phyloP scores from a whole-genome alignment of 2,113 vertebrate genomes.

The Syngnathus scovelli region DNA sequence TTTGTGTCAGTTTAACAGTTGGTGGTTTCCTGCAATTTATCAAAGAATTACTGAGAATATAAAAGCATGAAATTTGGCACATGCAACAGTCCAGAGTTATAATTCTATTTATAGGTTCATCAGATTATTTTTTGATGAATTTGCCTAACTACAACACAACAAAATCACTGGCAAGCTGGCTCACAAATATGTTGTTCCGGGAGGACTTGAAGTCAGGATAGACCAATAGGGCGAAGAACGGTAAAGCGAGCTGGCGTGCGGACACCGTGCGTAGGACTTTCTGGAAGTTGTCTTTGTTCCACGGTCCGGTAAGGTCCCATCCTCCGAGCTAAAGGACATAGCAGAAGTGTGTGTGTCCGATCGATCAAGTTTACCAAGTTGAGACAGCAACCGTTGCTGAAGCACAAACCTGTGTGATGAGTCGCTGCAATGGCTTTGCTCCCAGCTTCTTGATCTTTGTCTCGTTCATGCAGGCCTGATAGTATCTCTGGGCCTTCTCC shows the following conservation, averaged over 20 bases:
- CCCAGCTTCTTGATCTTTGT: conserved; percentile 83
- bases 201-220: conserved; percentile 93
- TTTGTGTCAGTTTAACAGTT: too few species aligned
- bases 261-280: conserved; percentile 79
- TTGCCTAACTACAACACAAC: too few species aligned
- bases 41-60: too few species aligned
- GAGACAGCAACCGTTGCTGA: neutral
- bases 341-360: neutral
- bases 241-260: conserved; percentile 78
- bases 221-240: conserved; percentile 91
- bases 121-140: too few species aligned
- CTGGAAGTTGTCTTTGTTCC: conserved; percentile 85
- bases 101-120: too few species aligned
- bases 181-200: conserved; percentile 94
- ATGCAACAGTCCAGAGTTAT: too few species aligned
- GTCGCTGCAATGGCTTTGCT: conserved; percentile 78
- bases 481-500: conserved; percentile 86
- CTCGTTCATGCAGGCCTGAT: conserved; percentile 94
- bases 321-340: conserved; percentile 78
- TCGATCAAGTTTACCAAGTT: neutral
- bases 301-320: conserved; percentile 82
- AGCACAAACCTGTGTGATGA: conserved; percentile 81
- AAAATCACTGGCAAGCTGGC: neutral
- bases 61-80: too few species aligned
- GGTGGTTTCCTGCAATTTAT: too few species aligned